phyloP scores from a whole-genome alignment of 2,888 invertebrate species.

The Syrphus vitripennis region DNA sequence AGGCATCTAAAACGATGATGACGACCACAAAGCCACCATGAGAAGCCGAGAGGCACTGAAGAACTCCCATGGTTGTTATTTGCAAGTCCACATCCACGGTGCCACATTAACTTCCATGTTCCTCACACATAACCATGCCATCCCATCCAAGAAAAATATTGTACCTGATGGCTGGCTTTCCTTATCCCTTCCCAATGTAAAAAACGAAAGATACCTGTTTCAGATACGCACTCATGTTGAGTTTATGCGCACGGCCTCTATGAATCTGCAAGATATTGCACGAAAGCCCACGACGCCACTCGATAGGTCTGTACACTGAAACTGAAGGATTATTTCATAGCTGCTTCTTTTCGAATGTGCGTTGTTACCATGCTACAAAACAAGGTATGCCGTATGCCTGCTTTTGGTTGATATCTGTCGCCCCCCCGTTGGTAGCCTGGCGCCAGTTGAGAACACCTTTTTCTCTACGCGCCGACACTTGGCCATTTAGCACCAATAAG shows the following conservation, averaged over 20 bases:
- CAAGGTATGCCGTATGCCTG: slow-evolving; percentile 20
- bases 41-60: slow-evolving; percentile 5
- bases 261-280: slow-evolving; percentile 49
- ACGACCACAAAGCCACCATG: not conserved
- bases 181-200: not conserved
- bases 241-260: slow-evolving; percentile 51
- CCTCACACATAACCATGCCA: not conserved
- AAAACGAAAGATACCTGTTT: slow-evolving; percentile 57
- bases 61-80: slow-evolving; percentile 64
- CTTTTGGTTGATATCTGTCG: not conserved
- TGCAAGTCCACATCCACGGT: slow-evolving; percentile 30
- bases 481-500: slow-evolving; percentile 69
- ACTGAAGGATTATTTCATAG: slow-evolving; percentile 7
- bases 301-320: not conserved
- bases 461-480: slow-evolving; percentile 63
- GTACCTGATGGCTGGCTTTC: slow-evolving; percentile 26
- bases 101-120: not conserved
- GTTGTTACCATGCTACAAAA: slow-evolving; percentile 49
- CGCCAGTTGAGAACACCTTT: slow-evolving; percentile 69
- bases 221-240: slow-evolving; percentile 69
- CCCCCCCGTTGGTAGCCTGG: slow-evolving; percentile 69
- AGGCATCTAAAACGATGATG: slow-evolving; percentile 30
- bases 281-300: slow-evolving; percentile 48
- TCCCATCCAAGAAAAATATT: slow-evolving; percentile 9
- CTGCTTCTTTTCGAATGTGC: not conserved